Evolutionary conservation across 30 jellyfish, hydroid and myxozoan species (phyloP).

Genomic region (Catostylus mosaicus): DNA sequence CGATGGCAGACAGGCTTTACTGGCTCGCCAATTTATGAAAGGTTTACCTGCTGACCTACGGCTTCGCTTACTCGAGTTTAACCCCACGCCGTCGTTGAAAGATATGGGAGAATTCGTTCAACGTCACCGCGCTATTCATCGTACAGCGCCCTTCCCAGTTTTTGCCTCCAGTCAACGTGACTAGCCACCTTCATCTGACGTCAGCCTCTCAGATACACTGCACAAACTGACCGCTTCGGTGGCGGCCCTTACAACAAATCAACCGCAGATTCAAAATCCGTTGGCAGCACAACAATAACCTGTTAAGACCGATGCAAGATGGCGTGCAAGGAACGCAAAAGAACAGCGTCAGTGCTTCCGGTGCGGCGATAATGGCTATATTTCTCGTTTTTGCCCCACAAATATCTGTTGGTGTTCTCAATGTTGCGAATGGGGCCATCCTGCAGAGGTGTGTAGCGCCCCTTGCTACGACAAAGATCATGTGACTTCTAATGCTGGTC

Average conservation of each 20-base stretch:
- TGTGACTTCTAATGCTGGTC: background rate
- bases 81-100: background rate
- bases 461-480: background rate
- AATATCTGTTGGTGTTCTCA: background rate
- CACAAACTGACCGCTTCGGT: slow-evolving; percentile 1
- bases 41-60: no score
- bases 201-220: background rate
- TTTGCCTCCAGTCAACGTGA: background rate
- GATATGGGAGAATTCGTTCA: background rate
- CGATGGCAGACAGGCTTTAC: no score
- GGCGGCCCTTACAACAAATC: background rate
- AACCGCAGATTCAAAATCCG: background rate
- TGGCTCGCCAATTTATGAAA: no score
- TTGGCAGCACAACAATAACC: background rate
- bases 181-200: background rate
- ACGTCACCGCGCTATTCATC: no score
- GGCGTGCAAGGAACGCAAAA: background rate
- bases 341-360: slow-evolving; percentile 2
- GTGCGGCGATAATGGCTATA: background rate
- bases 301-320: background rate
- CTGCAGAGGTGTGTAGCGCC: no score
- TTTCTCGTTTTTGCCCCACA: background rate
- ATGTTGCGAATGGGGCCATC: no score
- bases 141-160: background rate
- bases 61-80: background rate